Conservation (phyloP, 2,797 vertebrate genomes). For the Arrhamphus sclerolepis region DNA sequence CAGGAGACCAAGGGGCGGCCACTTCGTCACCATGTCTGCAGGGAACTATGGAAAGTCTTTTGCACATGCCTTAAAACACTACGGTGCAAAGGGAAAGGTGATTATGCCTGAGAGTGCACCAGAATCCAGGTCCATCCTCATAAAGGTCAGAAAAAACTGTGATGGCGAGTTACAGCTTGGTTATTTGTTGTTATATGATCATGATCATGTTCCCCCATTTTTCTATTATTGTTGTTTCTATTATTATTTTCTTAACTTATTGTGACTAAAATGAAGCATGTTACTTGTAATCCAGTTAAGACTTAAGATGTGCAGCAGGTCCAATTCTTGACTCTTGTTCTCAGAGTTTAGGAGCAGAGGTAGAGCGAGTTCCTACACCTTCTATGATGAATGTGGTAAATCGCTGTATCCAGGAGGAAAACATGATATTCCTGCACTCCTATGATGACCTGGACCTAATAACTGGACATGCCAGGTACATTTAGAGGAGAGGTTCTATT, state of each 20-base stretch:
- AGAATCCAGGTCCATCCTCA: conserved; percentile 75
- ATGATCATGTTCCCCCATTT: too few relatives aligned
- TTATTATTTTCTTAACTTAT: too few relatives aligned
- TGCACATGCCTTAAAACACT: conserved; percentile 81
- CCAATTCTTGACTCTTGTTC: neutral
- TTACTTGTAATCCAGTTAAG: too few relatives aligned
- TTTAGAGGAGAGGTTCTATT: neutral
- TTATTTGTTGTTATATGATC: too few relatives aligned
- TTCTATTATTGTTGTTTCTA: too few relatives aligned
- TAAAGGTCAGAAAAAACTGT: conserved; percentile 68
- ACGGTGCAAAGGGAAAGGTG: conserved; percentile 79
- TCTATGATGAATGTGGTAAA: conserved; percentile 75
- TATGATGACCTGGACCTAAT: conserved; percentile 82
- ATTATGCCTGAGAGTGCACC: conserved; percentile 84
- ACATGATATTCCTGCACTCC: conserved; percentile 82
- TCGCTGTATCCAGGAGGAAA: conserved; percentile 75
- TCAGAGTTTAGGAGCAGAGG: conserved; percentile 81
- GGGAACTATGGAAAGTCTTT: conserved; percentile 86
- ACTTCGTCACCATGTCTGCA: conserved; percentile 84
- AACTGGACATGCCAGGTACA: conserved; percentile 81
- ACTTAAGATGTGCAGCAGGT: too few relatives aligned
- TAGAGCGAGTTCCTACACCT: conserved; percentile 75
- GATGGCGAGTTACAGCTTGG: neutral
- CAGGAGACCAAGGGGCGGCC: conserved; percentile 51
- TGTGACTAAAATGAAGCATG: too few relatives aligned